Conservation (phyloP, 2,888 invertebrate species). For the Lycocerus yunnanus region DNA sequence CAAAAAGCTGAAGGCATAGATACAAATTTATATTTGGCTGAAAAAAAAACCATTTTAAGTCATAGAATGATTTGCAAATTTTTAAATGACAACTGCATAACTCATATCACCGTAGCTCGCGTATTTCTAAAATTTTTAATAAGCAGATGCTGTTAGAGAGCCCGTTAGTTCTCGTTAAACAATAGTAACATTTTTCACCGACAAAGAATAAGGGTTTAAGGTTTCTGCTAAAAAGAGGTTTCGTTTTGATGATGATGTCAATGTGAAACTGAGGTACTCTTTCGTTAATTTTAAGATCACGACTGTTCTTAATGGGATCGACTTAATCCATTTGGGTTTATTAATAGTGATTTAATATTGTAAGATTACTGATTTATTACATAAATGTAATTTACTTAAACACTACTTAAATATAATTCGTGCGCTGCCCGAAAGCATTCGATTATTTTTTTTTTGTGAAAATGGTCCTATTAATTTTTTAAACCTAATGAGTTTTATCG, state of each 20-base stretch:
- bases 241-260: neutral
- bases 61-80: neutral
- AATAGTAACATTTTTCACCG: neutral
- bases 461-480: neutral
- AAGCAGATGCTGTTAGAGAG: conserved; percentile 10
- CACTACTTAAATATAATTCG: neutral
- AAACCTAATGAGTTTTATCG: neutral
- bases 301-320: neutral
- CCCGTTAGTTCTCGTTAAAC: neutral
- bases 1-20: neutral
- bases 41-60: neutral
- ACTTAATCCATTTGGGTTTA: neutral
- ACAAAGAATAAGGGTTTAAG: neutral
- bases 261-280: neutral
- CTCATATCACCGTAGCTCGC: neutral
- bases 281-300: neutral
- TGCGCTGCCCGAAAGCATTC: neutral
- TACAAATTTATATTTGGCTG: neutral
- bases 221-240: neutral
- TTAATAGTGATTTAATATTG: neutral
- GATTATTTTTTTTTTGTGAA: neutral
- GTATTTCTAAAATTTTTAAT: conserved; percentile 8
- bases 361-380: neutral
- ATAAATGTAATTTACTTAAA: neutral
- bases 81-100: neutral